Evolutionary conservation across 2,888 invertebrate genomes (phyloP).

Genomic region (Tetragonula carbonaria): DNA sequence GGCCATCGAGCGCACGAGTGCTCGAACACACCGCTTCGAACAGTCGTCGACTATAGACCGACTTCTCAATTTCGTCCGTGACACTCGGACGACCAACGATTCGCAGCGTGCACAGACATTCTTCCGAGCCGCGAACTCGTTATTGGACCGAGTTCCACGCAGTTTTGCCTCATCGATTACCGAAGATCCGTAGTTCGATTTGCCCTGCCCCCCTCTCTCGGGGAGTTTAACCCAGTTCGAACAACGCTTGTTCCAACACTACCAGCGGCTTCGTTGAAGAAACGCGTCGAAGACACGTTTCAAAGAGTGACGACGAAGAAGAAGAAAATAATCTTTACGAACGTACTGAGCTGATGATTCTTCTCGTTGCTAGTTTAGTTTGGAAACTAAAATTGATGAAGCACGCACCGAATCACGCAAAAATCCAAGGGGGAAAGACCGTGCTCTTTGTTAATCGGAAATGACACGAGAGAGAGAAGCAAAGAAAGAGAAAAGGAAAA

Average conservation of each 20-base stretch:
- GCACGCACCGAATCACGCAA: too few species aligned
- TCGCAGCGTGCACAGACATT: constrained; percentile 16
- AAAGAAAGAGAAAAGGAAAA: too few species aligned
- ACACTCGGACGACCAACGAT: constrained; percentile 8
- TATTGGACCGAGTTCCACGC: constrained; percentile 42
- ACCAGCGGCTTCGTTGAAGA: constrained; percentile 8
- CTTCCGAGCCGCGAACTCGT: constrained; percentile 26
- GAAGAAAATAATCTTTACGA: neutral
- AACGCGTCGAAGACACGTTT: neutral
- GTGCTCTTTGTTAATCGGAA: too few species aligned
- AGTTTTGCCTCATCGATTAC: constrained; percentile 37
- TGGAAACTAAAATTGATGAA: too few species aligned
- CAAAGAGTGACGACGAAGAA: neutral
- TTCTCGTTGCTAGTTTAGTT: too few species aligned
- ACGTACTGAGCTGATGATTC: too few species aligned
- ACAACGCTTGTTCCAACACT: neutral
- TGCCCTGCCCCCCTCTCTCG: neutral
- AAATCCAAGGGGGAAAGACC: too few species aligned
- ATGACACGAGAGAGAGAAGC: neutral
- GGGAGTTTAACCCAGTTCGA: constrained; percentile 56
- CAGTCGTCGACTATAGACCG: neutral
- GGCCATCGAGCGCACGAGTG: neutral
- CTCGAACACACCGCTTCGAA: neutral
- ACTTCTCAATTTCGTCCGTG: constrained; percentile 19
- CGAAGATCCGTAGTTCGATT: constrained; percentile 19